These are phyloP conservation scores for Neodiprion pinetum DNA, from an alignment of 1,140 invertebrate genomes.

Conservation along the genomic window DNA sequence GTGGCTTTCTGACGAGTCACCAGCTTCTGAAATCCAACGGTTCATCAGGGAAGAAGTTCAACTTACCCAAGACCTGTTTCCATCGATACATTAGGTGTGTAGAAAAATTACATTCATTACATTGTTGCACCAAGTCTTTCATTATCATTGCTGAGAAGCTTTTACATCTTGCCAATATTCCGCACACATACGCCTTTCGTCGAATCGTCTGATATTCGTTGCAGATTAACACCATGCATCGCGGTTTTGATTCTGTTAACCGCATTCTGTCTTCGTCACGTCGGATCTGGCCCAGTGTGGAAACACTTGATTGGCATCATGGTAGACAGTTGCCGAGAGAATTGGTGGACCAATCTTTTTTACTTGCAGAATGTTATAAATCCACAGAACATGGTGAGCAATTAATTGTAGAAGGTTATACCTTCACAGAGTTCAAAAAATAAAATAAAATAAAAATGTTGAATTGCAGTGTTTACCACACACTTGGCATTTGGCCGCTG, in stretches of 20 bases:
- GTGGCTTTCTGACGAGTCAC: slow-evolving; percentile 68
- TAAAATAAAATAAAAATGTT: too few relatives aligned
- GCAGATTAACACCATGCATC: slow-evolving; percentile 60
- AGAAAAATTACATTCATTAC: neutral
- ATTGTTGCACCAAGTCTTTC: neutral
- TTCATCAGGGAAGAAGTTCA: slow-evolving; percentile 48
- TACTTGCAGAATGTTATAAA: slow-evolving; percentile 68
- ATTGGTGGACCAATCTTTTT: slow-evolving; percentile 68
- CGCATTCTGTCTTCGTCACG: slow-evolving; percentile 47
- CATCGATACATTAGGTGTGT: slow-evolving; percentile 49
- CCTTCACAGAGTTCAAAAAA: too few relatives aligned
- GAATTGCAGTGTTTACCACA: slow-evolving; percentile 65
- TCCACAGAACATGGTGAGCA: slow-evolving; percentile 43
- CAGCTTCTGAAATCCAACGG: slow-evolving; percentile 57
- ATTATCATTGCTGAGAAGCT: too few relatives aligned
- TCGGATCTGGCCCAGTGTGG: slow-evolving; percentile 58
- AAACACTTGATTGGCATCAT: slow-evolving; percentile 31
- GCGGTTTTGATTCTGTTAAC: slow-evolving; percentile 51
- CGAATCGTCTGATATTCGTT: slow-evolving; percentile 12
- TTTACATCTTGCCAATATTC: too few relatives aligned
- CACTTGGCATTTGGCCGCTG: slow-evolving; percentile 69
- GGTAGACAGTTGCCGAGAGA: slow-evolving; percentile 49
- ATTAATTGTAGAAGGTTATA: neutral
- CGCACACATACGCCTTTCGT: neutral
- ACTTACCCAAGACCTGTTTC: slow-evolving; percentile 47